A percentile compares a stretch with the other conserved stretches of the same genome.
These are phyloP conservation scores for Agrenia bidenticulata DNA, from an alignment of 2,888 invertebrate species.

Conservation along the genomic window DNA sequence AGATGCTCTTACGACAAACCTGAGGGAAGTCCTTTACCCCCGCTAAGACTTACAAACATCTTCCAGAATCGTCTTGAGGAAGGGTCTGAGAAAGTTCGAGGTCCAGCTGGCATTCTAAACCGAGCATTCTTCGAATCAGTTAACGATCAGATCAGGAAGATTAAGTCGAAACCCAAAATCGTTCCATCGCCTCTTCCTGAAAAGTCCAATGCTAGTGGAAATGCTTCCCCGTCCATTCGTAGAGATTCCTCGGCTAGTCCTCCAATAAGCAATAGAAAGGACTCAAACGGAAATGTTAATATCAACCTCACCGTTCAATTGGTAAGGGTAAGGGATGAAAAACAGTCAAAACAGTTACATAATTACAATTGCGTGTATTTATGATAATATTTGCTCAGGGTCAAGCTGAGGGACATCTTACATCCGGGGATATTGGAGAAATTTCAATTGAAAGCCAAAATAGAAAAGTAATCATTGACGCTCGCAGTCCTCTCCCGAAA, in stretches of 20 bases:
- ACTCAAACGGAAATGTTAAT: constrained; percentile 1
- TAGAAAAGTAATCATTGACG: background rate
- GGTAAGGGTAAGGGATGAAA: background rate
- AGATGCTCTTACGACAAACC: background rate
- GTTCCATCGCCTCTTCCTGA: no score
- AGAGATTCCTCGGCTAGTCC: no score
- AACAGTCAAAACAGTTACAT: background rate
- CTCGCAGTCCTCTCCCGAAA: background rate
- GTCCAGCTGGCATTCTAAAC: background rate
- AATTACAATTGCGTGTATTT: no score
- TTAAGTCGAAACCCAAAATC: background rate
- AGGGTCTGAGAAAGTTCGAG: no score
- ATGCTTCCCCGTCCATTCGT: no score
- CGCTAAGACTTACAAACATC: background rate
- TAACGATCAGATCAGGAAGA: background rate
- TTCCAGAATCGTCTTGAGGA: background rate
- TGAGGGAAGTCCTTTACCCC: background rate
- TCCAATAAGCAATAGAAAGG: no score
- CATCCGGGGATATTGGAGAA: background rate
- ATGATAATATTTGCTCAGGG: no score
- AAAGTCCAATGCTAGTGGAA: no score
- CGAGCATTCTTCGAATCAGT: constrained; percentile 1
- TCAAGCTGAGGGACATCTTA: background rate
- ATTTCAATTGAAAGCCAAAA: background rate
- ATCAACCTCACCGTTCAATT: background rate